Base-by-base conservation (phyloP, 1,140 invertebrate genomes). In the Drosophila santomea region DNA sequence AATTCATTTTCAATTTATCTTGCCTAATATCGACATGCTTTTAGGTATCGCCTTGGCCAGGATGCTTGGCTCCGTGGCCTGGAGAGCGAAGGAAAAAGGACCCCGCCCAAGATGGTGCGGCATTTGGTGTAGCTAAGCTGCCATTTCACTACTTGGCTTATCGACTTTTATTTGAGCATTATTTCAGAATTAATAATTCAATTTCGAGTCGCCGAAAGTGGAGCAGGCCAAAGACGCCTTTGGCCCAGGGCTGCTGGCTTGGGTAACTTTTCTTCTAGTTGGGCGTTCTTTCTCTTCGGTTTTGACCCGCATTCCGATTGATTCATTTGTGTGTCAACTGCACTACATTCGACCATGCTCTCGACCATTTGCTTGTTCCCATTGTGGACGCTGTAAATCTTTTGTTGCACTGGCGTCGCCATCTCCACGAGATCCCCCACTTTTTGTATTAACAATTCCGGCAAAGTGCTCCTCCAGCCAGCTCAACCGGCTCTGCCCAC, bases 1-100 rank as follows among this genome's bases (percentile, higher is more conserved):
- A 89, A 88, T 80, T 89, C 82, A 78, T 85, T 85, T 85, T 88
- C 83, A 88, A 88, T 88, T 88, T 88, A 88, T 89, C 83, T 89
- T 77, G 84, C 84, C 83, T 89, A 89, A 88, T 88, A 89, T 89
- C 84, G 84, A 88, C 84, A 88, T 84, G 80, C 72, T 85, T 67
- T 73, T 72, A 75, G 64, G 80, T 62, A 63, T 59, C 61, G 66
- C 41, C 67, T 62, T 62, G 47, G 54, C 44, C 44, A 50, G 67
- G 67, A 57, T 61, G 58, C 35, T 61, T 39, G 58, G 35, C 60
- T 74, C 38, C 43, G 51, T 50, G 51, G 67, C 44, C 44, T 54
- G 75, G 63, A 51, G 52, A 62, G 43, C 59, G 76, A 32, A 59
- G 50, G 32, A n/a, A 12, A 20, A 38, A 17, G 32, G 52, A 32